Evolutionary conservation across 2,888 invertebrate species (phyloP), one percentile per base, ranked within the genome.

Genomic region (Rhagium mordax): DNA sequence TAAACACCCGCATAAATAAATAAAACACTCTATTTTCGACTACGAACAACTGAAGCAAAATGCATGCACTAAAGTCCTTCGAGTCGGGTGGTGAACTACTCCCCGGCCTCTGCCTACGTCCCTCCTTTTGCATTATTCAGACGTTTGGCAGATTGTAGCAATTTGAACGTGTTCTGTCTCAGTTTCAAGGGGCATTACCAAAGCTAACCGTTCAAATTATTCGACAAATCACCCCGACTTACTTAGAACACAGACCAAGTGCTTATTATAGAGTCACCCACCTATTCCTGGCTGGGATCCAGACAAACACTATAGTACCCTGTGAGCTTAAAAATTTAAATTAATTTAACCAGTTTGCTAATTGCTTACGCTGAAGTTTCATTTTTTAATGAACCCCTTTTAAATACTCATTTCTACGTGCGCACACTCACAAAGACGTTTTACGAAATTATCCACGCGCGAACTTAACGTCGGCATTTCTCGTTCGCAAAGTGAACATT

Each of bases 91-190:
- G 29, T 55, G 21, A 27, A 27, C 55, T 55, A 21, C 21, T 18
- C 57, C 60, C 27, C 53, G 7, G 7, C 10, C 33, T 51, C 16
- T 27, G 24, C 51, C 3, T 3, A 41, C 20, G 18, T 20, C 47
- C 27, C 51, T 67, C 57, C 57, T 74, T 70, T 59, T 75, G 70
- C 75, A 77, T 77, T 73, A 74, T 75, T 77, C 75, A 74, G 60
- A 55, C 62, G 62, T 74, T 69, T 41, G 49, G 64, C 3, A 33
- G 61, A 59, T 51, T 16, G 16, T 51, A n/a, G 47, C 61, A 61
- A 61, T 61, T 61, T 20, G n/a, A 61, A 57, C 67, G 57, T 67
- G 67, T 67, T 67, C 67, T 18, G 41, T 67, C 67, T 67, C 57
- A 57, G 57, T 67, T 67, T 67, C 67, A 20, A 47, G 47, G 21